phyloP scores from a whole-genome alignment of 2,113 vertebrate species.

The Rynchops niger region DNA sequence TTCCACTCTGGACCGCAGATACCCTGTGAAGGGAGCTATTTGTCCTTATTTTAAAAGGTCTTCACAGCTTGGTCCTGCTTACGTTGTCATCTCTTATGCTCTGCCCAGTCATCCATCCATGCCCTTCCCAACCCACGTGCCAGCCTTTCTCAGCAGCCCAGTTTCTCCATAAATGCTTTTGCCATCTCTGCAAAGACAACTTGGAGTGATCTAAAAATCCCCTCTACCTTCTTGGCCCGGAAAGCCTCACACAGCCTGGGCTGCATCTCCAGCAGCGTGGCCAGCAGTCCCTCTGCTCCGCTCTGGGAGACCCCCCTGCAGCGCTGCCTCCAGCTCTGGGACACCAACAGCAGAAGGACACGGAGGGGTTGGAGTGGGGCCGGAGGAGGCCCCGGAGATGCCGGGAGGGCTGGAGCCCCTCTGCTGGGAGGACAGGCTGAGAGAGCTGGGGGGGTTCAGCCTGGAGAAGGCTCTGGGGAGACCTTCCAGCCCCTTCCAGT shows the following conservation, averaged over 20 bases:
- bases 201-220: not conserved
- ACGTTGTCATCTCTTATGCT: not conserved
- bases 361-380: not conserved
- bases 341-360: not conserved
- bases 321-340: not conserved
- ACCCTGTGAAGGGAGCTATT: not conserved
- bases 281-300: not conserved
- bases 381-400: not conserved
- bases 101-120: rapidly evolving
- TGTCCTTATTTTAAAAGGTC: not conserved
- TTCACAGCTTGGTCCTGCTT: not conserved
- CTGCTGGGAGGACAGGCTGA: too few species aligned
- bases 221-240: not conserved
- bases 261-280: not conserved
- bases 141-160: not conserved
- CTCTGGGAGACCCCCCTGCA: not conserved
- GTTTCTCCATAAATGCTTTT: not conserved
- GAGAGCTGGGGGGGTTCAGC: too few species aligned
- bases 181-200: not conserved
- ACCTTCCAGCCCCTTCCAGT: not conserved
- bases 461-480: too few species aligned
- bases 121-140: not conserved
- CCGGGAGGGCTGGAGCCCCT: not conserved
- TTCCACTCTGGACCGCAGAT: not conserved
- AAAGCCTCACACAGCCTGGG: not conserved